These are phyloP conservation scores for Notarius quadriscutis DNA, from an alignment of 2,113 vertebrate species.

Conservation along the genomic window DNA sequence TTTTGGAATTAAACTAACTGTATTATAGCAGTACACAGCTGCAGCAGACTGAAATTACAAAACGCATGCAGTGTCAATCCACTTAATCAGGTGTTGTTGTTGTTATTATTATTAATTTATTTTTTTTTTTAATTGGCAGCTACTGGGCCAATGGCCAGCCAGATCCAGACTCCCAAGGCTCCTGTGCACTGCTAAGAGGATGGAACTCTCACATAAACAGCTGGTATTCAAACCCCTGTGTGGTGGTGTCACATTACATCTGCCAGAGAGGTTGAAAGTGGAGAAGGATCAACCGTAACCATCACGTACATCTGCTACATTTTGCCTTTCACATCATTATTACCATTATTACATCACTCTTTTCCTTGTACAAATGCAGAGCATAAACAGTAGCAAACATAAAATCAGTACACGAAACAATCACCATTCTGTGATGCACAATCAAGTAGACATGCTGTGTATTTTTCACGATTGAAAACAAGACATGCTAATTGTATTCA, in stretches of 20 bases:
- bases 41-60: not conserved
- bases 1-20: too few relatives aligned
- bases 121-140: constrained; percentile 49
- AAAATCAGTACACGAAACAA: not conserved
- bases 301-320: constrained; percentile 1
- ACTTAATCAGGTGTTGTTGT: not conserved
- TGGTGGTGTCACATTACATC: constrained; percentile 58
- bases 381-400: not conserved
- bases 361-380: not conserved
- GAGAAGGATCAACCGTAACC: not conserved
- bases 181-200: constrained; percentile 59
- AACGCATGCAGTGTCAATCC: not conserved
- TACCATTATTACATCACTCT: not conserved
- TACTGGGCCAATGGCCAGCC: constrained; percentile 43
- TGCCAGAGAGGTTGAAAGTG: constrained; percentile 57
- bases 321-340: not conserved
- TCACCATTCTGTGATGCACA: not conserved
- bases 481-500: not conserved
- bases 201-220: not conserved
- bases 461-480: not conserved
- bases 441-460: not conserved
- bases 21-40: not conserved
- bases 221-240: constrained; percentile 56
- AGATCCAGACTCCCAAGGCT: rapidly evolving
- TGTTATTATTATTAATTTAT: too few relatives aligned